These are phyloP conservation scores for Rhadinocentrus ornatus DNA, from an alignment of 2,797 vertebrate genomes.

Conservation along the genomic window DNA sequence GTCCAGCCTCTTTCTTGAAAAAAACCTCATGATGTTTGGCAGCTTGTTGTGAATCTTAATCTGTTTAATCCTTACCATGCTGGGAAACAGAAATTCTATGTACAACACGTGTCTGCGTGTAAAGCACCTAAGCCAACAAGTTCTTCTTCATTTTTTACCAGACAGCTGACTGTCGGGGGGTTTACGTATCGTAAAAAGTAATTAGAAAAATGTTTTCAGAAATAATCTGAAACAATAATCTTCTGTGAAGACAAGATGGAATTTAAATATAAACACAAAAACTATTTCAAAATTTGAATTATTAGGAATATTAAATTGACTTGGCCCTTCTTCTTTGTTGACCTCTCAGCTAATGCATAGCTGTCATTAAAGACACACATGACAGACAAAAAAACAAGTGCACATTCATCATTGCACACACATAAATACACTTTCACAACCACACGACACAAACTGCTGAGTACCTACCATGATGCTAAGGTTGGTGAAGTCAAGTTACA, in stretches of 20 bases:
- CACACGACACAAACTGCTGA: neutral
- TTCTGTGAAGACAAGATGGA: neutral
- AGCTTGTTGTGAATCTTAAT: neutral
- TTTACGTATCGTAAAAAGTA: neutral
- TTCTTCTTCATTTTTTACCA: neutral
- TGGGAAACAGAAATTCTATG: neutral
- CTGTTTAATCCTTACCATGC: neutral
- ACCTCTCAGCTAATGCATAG: neutral
- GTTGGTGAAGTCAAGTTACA: neutral
- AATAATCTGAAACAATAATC: neutral
- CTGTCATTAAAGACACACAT: accelerated
- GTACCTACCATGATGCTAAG: slow-evolving; percentile 27
- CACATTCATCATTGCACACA: neutral
- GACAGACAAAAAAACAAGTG: neutral
- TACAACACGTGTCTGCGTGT: neutral
- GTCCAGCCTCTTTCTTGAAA: too few species aligned
- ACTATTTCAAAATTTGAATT: neutral
- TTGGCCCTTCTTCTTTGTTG: neutral
- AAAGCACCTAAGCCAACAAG: neutral
- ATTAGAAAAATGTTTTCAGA: neutral
- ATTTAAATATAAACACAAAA: neutral
- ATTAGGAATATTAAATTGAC: neutral
- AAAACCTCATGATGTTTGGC: too few species aligned
- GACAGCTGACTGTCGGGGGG: neutral
- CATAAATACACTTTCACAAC: neutral